Base-by-base conservation (phyloP, 1,140 invertebrate genomes). In the Drosophila ficusphila region DNA sequence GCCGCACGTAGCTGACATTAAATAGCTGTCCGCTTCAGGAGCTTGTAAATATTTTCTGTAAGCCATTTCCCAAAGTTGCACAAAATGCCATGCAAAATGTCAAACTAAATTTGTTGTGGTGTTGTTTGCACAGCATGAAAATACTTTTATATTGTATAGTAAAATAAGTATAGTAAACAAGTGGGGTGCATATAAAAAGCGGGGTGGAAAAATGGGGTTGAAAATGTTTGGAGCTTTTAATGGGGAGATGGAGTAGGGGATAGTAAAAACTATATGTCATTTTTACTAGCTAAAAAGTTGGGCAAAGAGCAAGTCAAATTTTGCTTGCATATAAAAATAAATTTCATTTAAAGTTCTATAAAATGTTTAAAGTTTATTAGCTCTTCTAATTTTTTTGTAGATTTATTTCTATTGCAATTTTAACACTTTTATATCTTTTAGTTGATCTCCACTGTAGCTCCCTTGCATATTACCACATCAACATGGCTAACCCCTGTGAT, bases 1-100 rank as follows among this genome's bases (percentile, higher is more conserved):
- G 49, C 54, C 29, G 49, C 78, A 72, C 73, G 77, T 71, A 76
- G 57, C 44, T 39, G 69, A 62, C 62, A 67, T 67, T 67, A 67
- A 65, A 67, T 54, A 34, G 27, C 21, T 52, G 9, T 12, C 3
- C 14, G 46, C 54, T 73, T 39, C 34, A 48, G 42, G 48, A 31
- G 60, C 46, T 67, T 31, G 64, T 67, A 68, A 68, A 67, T 67
- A 68, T 42, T 67, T 8, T 34, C 21, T 16, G 42, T 51, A 41
- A 52, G 61, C 27, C 27, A 31, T 42, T 34, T 7, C 23, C 21
- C 19, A 44, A 64, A 60, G 60, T 44, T 58, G 18, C 62, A 51
- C 19, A 48, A 65, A 68, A 68, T 68, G 64, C 64, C 64, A 68
- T 33, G 61, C 64, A 68, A 67, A 67, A 68, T 68, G 64, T 68